Conservation (phyloP, 1,140 invertebrate species). For the Stegodyphus dumicola region DNA sequence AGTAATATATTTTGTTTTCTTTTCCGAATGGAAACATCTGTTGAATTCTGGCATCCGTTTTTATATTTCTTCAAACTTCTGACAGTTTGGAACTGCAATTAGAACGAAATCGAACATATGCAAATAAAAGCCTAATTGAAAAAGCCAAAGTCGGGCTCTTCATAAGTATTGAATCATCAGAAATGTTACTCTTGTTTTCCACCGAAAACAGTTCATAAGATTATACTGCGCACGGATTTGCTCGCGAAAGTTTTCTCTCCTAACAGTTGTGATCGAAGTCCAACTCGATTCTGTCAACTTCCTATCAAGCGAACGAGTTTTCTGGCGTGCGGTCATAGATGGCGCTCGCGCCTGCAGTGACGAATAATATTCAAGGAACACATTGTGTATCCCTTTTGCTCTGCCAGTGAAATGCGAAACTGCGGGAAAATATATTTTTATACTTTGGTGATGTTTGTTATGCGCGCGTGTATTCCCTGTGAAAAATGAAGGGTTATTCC, state of each 20-base stretch:
- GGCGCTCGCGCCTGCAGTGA: slow-evolving; percentile 28
- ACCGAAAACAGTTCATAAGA: background rate
- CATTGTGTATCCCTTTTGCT: slow-evolving; percentile 40
- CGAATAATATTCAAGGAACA: slow-evolving; percentile 39
- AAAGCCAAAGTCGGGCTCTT: no score
- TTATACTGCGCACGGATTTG: no score
- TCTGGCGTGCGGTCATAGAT: slow-evolving; percentile 16
- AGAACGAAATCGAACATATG: no score
- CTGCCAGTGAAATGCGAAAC: slow-evolving; percentile 59
- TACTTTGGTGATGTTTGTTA: slow-evolving; percentile 50
- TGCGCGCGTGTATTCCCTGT: slow-evolving; percentile 48
- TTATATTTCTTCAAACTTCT: no score
- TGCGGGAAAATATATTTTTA: slow-evolving; percentile 25
- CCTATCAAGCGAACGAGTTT: slow-evolving; percentile 20
- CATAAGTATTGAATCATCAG: no score
- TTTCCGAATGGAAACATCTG: no score
- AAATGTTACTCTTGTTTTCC: no score
- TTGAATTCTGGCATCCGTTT: no score
- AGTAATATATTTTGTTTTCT: no score
- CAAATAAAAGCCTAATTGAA: no score
- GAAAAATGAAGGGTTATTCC: slow-evolving; percentile 57
- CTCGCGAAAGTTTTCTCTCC: no score
- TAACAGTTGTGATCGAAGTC: slow-evolving; percentile 36
- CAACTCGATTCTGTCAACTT: slow-evolving; percentile 55
- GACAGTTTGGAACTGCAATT: no score